phyloP scores from a whole-genome alignment of 2,113 vertebrate species.

The Pituophis catenifer region DNA sequence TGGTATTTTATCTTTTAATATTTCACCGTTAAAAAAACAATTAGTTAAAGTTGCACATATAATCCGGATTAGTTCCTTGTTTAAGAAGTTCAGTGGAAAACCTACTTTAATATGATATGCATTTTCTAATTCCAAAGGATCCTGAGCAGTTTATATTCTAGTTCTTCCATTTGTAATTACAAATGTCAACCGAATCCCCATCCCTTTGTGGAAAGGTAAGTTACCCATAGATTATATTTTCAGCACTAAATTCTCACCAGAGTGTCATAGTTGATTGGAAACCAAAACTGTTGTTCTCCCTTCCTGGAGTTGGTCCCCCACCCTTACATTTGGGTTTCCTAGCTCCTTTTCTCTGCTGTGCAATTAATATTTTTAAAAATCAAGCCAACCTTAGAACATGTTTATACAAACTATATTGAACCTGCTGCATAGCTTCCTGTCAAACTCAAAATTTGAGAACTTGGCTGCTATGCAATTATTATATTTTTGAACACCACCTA shows the following conservation, averaged over 20 bases:
- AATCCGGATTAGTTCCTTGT: neutral
- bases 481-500: neutral
- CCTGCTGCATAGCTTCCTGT: neutral
- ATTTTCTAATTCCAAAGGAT: neutral
- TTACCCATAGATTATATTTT: neutral
- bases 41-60: neutral
- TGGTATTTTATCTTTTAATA: neutral
- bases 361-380: neutral
- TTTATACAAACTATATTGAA: neutral
- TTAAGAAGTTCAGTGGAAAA: neutral
- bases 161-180: neutral
- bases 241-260: neutral
- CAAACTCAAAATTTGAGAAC: neutral
- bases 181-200: neutral
- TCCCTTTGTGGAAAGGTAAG: neutral
- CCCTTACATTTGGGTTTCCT: neutral
- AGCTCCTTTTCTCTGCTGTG: neutral
- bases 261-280: neutral
- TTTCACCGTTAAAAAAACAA: neutral
- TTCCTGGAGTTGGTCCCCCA: neutral
- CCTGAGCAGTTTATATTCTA: neutral
- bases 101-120: neutral
- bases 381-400: neutral
- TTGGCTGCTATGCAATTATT: neutral
- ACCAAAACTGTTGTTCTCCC: neutral